phyloP scores from a whole-genome alignment of 2,888 invertebrate genomes.

The Drosophila kokeensis region DNA sequence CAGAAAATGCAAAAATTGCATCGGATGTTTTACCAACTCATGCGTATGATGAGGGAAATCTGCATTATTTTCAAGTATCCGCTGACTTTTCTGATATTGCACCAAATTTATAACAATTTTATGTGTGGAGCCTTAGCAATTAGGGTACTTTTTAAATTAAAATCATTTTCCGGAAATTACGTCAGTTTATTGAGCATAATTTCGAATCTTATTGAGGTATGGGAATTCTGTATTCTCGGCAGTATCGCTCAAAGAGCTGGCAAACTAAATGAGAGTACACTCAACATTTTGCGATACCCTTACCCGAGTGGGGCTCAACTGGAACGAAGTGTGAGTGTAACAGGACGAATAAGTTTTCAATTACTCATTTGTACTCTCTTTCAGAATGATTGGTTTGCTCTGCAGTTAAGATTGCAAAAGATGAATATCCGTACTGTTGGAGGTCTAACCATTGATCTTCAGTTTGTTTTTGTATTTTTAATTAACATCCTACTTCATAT shows the following conservation, averaged over 20 bases:
- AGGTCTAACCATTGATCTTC: slow-evolving; percentile 18
- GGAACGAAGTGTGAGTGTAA: slow-evolving; percentile 35
- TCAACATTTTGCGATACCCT: slow-evolving; percentile 16
- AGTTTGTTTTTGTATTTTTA: slow-evolving; percentile 15
- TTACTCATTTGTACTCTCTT: background rate
- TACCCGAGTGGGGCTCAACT: background rate
- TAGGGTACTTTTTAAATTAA: background rate
- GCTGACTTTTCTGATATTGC: background rate
- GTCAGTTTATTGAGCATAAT: background rate
- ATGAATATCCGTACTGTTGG: slow-evolving; percentile 23
- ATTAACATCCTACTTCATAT: slow-evolving; percentile 26
- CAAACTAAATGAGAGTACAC: background rate
- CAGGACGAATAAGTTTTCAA: rapidly evolving
- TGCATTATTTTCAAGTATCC: slow-evolving; percentile 20
- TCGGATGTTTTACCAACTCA: slow-evolving; percentile 4
- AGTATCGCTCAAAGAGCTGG: background rate
- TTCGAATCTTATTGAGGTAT: background rate
- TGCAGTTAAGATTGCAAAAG: slow-evolving; percentile 39
- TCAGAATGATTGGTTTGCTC: slow-evolving; percentile 39
- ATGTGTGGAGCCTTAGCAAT: background rate
- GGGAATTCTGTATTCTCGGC: background rate
- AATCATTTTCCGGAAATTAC: rapidly evolving
- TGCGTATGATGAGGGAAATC: slow-evolving; percentile 8
- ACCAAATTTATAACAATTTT: background rate
- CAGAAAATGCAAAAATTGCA: slow-evolving; percentile 1